Conservation (phyloP, 2,888 invertebrate species). For the Melanargia galathea region DNA sequence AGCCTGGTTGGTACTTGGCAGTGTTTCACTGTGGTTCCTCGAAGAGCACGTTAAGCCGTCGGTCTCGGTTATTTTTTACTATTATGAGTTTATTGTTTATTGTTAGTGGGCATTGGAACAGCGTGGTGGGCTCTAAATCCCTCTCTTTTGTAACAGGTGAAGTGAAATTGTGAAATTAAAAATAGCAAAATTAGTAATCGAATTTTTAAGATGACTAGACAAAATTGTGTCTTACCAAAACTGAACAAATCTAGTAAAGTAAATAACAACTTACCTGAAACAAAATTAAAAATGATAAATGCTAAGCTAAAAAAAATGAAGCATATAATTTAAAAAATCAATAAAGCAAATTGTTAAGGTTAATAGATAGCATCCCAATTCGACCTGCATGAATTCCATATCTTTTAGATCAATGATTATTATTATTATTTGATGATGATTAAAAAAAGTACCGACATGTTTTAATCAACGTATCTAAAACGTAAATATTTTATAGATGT, state of each 20-base stretch:
- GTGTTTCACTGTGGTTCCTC: too few relatives aligned
- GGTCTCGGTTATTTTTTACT: too few relatives aligned
- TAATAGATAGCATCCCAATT: slow-evolving; percentile 10
- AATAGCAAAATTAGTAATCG: too few relatives aligned
- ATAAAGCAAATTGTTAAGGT: not conserved
- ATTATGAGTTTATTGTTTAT: too few relatives aligned
- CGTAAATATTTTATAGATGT: too few relatives aligned
- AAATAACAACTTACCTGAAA: slow-evolving; percentile 18
- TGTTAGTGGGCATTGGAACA: too few relatives aligned
- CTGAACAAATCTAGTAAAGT: not conserved
- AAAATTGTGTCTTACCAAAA: slow-evolving; percentile 9
- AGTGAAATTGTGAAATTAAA: too few relatives aligned
- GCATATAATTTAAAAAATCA: not conserved
- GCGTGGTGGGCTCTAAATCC: too few relatives aligned
- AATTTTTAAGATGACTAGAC: not conserved
- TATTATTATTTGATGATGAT: not conserved
- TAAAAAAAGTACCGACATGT: not conserved
- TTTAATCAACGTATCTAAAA: not conserved
- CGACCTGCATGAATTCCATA: not conserved
- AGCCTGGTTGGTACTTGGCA: too few relatives aligned
- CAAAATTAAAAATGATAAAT: slow-evolving; percentile 6
- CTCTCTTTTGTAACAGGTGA: too few relatives aligned
- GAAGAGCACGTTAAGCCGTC: too few relatives aligned
- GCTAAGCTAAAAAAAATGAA: not conserved
- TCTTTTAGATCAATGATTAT: not conserved